Evolutionary conservation across 2,113 vertebrate genomes (phyloP).

Genomic region (Edolisoma coerulescens): DNA sequence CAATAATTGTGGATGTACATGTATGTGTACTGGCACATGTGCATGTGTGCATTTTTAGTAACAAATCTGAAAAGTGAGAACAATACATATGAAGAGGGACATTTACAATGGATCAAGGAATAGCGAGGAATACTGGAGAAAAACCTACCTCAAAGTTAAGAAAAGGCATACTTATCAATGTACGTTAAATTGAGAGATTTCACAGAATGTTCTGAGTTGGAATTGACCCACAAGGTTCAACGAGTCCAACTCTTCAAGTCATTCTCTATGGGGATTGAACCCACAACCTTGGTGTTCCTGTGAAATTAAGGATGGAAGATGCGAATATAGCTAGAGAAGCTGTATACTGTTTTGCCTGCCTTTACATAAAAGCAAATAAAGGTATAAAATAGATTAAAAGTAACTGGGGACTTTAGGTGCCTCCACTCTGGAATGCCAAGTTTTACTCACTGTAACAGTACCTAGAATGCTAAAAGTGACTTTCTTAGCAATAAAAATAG

Average conservation of each 20-base stretch:
- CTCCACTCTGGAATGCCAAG: neutral
- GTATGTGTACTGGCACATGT: neutral
- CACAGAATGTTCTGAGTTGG: neutral
- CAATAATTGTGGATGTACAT: neutral
- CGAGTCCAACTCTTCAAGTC: fast-evolving
- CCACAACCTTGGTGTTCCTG: neutral
- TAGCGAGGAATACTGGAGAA: neutral
- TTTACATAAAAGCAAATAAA: neutral
- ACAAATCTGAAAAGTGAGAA: neutral
- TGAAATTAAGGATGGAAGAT: neutral
- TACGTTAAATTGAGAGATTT: neutral
- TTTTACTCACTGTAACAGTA: neutral
- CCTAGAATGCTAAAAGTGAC: neutral
- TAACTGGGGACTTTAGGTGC: neutral
- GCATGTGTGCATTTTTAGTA: neutral
- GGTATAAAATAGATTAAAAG: neutral
- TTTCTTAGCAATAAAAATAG: neutral
- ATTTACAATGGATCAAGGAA: neutral
- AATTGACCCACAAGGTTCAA: neutral
- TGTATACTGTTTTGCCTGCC: neutral
- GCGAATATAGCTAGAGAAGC: neutral
- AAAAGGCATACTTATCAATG: neutral
- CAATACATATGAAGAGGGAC: neutral
- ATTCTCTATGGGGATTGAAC: neutral
- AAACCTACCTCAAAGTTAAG: neutral